Evolutionary conservation across 2,888 invertebrate species (phyloP).

Genomic region (Morinoia aosen): DNA sequence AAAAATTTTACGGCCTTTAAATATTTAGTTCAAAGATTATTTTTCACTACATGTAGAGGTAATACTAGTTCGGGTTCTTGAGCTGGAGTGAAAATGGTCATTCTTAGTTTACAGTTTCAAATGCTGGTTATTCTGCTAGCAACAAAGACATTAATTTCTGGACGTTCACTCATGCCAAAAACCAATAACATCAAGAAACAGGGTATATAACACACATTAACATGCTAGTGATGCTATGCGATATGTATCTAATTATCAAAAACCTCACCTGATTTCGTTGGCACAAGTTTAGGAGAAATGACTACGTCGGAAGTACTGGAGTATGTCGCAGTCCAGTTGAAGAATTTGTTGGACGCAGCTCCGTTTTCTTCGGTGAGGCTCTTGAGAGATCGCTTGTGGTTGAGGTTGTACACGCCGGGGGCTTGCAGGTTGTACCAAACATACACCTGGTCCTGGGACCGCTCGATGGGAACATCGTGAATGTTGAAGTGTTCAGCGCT

Average conservation of each 20-base stretch:
- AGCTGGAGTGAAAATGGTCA: too few relatives aligned
- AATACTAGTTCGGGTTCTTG: too few relatives aligned
- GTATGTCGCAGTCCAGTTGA: constrained; percentile 63
- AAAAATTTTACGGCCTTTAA: too few relatives aligned
- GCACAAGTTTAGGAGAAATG: background rate
- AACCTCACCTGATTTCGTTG: background rate
- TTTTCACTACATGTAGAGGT: too few relatives aligned
- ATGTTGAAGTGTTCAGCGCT: constrained; percentile 41
- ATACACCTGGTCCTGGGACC: constrained; percentile 56
- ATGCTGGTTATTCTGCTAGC: background rate
- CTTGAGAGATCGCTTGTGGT: background rate
- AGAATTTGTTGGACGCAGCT: constrained; percentile 23
- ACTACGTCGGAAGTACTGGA: background rate
- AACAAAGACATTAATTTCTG: background rate
- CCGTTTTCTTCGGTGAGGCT: background rate
- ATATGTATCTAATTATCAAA: background rate
- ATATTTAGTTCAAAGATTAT: too few relatives aligned
- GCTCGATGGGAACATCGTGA: constrained; percentile 48
- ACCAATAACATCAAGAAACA: too few relatives aligned
- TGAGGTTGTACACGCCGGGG: constrained; percentile 34
- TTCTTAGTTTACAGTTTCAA: too few relatives aligned
- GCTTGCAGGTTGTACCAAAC: constrained; percentile 60
- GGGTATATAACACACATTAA: too few relatives aligned
- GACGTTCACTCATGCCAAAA: too few relatives aligned
- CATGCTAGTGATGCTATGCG: too few relatives aligned